A percentile compares a stretch with the other conserved stretches of the same genome.
Conservation (phyloP, 2,797 vertebrate species). For the Euphonia xanthogaster region DNA sequence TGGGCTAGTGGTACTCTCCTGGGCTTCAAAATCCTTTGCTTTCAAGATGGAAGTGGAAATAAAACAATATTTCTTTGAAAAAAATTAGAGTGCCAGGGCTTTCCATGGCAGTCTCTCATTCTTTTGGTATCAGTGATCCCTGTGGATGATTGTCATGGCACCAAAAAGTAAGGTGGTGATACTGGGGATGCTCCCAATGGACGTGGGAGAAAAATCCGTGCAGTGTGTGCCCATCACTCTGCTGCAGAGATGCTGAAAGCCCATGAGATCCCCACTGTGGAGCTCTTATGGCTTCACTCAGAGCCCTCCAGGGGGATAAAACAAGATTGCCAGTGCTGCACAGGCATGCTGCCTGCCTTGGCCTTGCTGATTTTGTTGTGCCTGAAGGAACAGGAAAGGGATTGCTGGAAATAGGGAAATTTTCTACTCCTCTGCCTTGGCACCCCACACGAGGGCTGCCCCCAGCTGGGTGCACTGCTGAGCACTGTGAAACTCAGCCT, state of each 20-base stretch:
- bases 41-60: neutral
- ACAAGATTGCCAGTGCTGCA: rapidly evolving
- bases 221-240: rapidly evolving
- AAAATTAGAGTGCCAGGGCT: neutral
- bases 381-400: neutral
- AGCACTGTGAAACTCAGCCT: rapidly evolving
- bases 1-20: too few species aligned
- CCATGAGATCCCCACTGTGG: neutral
- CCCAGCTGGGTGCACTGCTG: rapidly evolving
- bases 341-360: rapidly evolving
- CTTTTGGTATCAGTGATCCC: neutral
- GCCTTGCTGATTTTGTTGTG: neutral
- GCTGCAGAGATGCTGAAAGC: neutral
- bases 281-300: neutral
- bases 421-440: neutral
- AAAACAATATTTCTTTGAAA: neutral
- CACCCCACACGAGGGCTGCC: neutral
- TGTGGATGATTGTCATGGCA: neutral
- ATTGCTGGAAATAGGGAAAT: neutral
- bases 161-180: neutral
- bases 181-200: rapidly evolving
- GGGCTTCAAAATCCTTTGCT: neutral
- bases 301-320: neutral
- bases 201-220: neutral
- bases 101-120: neutral